Evolutionary conservation across 1,140 invertebrate genomes (phyloP).

Genomic region (Anoplolepis gracilipes): DNA sequence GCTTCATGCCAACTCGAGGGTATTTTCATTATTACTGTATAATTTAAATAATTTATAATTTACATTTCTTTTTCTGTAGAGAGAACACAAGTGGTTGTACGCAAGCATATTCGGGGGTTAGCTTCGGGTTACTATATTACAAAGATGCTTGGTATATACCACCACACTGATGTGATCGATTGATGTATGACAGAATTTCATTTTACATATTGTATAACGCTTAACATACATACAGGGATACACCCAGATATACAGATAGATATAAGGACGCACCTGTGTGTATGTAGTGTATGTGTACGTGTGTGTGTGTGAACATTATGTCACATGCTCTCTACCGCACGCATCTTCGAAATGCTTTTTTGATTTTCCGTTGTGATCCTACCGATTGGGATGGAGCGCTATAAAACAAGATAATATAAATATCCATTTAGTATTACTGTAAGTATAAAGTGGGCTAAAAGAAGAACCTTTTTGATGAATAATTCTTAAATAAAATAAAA

Average conservation of each 20-base stretch:
- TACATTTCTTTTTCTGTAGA: constrained; percentile 75
- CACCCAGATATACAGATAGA: constrained; percentile 57
- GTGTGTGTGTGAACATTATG: constrained; percentile 46
- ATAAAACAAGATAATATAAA: constrained; percentile 3
- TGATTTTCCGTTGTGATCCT: constrained; percentile 78
- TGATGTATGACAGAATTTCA: constrained; percentile 66
- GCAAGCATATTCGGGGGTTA: constrained; percentile 73
- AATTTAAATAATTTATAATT: constrained; percentile 83
- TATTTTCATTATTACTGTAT: constrained; percentile 75
- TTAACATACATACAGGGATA: constrained; percentile 66
- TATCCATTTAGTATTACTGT: not conserved
- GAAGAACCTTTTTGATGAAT: too few relatives aligned
- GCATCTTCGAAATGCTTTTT: constrained; percentile 82
- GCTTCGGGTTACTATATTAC: constrained; percentile 76
- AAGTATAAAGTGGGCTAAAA: not conserved
- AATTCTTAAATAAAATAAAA: too few relatives aligned
- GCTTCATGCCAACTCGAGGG: constrained; percentile 75
- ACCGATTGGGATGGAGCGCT: constrained; percentile 75
- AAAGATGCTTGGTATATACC: constrained; percentile 77
- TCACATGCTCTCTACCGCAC: constrained; percentile 76
- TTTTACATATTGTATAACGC: constrained; percentile 67
- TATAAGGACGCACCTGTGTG: constrained; percentile 60
- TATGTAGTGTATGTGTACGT: too few relatives aligned
- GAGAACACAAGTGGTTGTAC: constrained; percentile 78
- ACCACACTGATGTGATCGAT: constrained; percentile 69